Percentiles rank a stretch among this genome's conserved stretches.
Evolutionary conservation across 2,797 vertebrate genomes (phyloP).

Genomic region (Apodemus agrarius): DNA sequence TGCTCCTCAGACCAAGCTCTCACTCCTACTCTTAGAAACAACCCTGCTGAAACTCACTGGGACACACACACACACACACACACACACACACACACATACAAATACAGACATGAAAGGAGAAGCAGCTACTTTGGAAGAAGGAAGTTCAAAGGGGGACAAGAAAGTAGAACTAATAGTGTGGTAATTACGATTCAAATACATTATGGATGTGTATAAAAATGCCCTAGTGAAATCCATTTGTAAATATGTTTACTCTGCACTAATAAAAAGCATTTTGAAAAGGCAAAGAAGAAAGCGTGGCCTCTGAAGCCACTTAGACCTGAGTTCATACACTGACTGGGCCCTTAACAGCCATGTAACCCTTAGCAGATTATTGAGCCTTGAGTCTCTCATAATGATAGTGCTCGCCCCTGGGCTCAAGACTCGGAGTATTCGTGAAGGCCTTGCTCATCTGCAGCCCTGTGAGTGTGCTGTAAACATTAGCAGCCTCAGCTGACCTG

Average conservation of each 20-base stretch:
- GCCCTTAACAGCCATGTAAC: neutral
- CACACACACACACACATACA: neutral
- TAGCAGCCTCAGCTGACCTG: neutral
- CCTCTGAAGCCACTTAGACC: neutral
- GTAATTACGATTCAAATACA: neutral
- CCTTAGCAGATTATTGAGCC: neutral
- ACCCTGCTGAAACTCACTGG: neutral
- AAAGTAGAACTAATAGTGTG: neutral
- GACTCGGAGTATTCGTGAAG: neutral
- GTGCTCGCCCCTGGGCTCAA: neutral
- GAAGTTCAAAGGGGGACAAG: neutral
- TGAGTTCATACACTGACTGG: conserved; percentile 5
- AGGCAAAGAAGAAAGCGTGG: neutral
- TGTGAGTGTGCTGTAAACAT: neutral
- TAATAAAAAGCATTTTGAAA: neutral
- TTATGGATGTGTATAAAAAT: neutral
- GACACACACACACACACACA: neutral
- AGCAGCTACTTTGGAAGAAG: neutral
- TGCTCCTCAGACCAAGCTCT: neutral
- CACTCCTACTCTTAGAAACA: neutral
- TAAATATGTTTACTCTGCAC: neutral
- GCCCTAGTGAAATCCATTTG: neutral
- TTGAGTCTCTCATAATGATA: neutral
- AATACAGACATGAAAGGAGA: neutral
- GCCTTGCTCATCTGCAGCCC: neutral